These are phyloP conservation scores for Emmelina monodactyla DNA, from an alignment of 2,888 invertebrate genomes.

Conservation along the genomic window DNA sequence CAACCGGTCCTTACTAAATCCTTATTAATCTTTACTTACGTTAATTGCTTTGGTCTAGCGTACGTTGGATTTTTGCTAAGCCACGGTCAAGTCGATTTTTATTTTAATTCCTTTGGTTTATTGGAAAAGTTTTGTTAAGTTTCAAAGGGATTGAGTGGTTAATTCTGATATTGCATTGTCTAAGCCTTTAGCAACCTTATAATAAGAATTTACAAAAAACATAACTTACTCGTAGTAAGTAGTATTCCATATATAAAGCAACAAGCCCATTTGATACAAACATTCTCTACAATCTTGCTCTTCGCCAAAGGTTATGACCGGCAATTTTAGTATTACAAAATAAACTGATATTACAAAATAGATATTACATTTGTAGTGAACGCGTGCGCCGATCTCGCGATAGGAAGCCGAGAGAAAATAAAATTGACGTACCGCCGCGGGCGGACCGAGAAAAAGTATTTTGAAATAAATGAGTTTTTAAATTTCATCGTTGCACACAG, in stretches of 20 bases:
- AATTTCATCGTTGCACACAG: slow-evolving; percentile 67
- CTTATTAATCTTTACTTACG: slow-evolving; percentile 1
- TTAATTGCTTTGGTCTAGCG: not conserved
- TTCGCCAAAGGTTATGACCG: too few species aligned
- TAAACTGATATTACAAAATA: not conserved
- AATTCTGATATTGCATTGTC: not conserved
- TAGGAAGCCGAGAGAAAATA: slow-evolving; percentile 54
- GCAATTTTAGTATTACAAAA: too few species aligned
- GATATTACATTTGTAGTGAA: not conserved
- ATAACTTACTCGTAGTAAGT: too few species aligned
- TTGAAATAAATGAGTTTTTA: slow-evolving; percentile 67
- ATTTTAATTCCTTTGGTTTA: not conserved
- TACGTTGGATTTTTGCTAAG: not conserved
- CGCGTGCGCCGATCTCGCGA: slow-evolving; percentile 17
- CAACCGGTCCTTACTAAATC: slow-evolving; percentile 2
- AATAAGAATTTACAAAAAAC: too few species aligned
- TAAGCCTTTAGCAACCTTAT: too few species aligned
- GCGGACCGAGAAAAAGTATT: slow-evolving; percentile 63
- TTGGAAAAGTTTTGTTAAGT: slow-evolving; percentile 1
- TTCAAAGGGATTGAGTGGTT: not conserved
- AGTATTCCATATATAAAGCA: too few species aligned
- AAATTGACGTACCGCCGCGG: slow-evolving; percentile 60
- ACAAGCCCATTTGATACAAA: too few species aligned
- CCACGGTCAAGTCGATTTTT: slow-evolving; percentile 1
- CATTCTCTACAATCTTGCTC: too few species aligned